phyloP scores from a whole-genome alignment of 2,113 vertebrate species.

The Phaethornis superciliosus region DNA sequence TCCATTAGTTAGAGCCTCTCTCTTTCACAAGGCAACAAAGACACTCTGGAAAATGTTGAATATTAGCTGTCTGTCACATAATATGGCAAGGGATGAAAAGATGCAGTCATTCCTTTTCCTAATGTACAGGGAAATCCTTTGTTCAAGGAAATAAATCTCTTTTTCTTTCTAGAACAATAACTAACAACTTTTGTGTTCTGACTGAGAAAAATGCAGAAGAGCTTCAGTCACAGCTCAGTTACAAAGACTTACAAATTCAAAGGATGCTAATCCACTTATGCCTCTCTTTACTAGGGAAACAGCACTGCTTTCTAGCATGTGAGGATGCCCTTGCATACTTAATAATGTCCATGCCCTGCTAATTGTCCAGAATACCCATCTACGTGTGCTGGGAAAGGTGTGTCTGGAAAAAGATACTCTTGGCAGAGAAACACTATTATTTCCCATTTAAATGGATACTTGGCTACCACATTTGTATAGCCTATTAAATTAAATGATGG shows the following conservation, averaged over 20 bases:
- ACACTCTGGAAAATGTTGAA: neutral
- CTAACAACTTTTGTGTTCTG: neutral
- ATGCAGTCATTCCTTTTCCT: neutral
- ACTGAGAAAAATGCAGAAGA: neutral
- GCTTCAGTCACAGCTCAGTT: neutral
- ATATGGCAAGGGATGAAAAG: neutral
- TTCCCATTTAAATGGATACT: neutral
- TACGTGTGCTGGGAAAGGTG: neutral
- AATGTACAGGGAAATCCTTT: neutral
- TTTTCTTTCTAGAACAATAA: neutral
- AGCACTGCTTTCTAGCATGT: neutral
- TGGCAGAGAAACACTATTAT: neutral
- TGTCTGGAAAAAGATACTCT: neutral
- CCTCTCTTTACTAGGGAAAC: neutral
- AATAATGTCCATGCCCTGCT: neutral
- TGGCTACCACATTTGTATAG: neutral
- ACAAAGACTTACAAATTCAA: neutral
- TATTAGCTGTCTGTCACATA: neutral
- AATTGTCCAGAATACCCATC: neutral
- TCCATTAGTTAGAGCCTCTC: conserved; percentile 4
- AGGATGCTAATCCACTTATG: rapidly evolving
- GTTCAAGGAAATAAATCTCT: neutral
- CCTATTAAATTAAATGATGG: neutral
- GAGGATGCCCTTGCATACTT: neutral
- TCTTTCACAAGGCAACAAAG: neutral